These are phyloP conservation scores for Antigone vipio DNA, from an alignment of 2,113 vertebrate genomes.

Conservation along the genomic window DNA sequence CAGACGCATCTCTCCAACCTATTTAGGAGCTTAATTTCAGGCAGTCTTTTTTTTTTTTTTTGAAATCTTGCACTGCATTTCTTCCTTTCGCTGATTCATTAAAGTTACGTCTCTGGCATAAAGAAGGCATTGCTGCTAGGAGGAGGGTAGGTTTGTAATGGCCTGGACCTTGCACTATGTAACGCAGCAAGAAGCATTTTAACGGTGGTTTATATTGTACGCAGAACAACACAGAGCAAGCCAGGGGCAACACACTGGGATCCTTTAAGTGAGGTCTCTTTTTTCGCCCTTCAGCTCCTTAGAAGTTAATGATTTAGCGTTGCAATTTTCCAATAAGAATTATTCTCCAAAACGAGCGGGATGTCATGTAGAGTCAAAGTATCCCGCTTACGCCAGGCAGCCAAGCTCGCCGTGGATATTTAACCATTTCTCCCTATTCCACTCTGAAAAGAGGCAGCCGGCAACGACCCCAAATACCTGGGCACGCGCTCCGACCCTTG, in stretches of 20 bases:
- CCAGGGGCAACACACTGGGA: not conserved
- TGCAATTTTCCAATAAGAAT: not conserved
- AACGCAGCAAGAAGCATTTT: not conserved
- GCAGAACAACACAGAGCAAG: not conserved
- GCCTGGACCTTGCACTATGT: not conserved
- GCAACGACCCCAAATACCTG: not conserved
- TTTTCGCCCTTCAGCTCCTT: not conserved
- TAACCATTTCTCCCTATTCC: not conserved
- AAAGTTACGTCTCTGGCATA: not conserved
- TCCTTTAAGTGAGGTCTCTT: not conserved
- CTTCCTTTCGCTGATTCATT: not conserved
- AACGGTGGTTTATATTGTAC: not conserved
- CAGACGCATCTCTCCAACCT: not conserved
- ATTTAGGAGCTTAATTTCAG: not conserved
- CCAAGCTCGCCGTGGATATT: not conserved
- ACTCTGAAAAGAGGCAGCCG: not conserved
- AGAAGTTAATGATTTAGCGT: not conserved
- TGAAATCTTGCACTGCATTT: not conserved
- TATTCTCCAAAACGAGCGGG: not conserved
- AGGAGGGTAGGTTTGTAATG: not conserved
- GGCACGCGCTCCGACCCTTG: fast-evolving
- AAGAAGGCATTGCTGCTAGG: not conserved
- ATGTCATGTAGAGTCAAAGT: not conserved
- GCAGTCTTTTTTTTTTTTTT: not conserved
- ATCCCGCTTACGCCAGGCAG: not conserved